Base-by-base conservation (phyloP, 2,113 vertebrate genomes). In the Coryphaenoides rupestris region DNA sequence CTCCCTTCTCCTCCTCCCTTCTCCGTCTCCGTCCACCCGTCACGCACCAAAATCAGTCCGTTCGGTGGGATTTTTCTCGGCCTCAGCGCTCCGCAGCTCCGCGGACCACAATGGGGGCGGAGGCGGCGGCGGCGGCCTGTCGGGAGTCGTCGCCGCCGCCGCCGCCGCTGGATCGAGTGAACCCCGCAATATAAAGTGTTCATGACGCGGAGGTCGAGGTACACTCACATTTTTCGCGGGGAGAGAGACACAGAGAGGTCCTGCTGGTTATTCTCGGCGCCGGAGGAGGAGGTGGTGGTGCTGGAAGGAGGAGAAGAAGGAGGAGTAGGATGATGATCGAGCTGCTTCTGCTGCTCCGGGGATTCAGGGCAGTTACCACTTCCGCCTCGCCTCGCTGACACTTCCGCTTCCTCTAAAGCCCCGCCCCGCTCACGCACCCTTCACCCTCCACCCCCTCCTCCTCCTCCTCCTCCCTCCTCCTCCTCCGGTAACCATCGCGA, bases 301-400 rank as follows among this genome's bases (percentile, higher is more conserved):
- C n/a, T n/a, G n/a, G n/a, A n/a, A n/a, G n/a, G n/a, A n/a, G n/a
- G n/a, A n/a, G n/a, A 86, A 86, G 72, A n/a, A n/a, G n/a, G n/a
- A n/a, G n/a, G n/a, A n/a, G n/a, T n/a, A n/a, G 33, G 33, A 40
- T 40, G 90, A 86, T 81, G 60, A 73, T 87, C 82, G 78, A 86
- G 84, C 87, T 82, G 91, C n/a, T 91, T 88, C 90, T 92, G 87
- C 83, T 89, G 89, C 84, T 91, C 86, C 82, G 83, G 86, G 84
- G 90, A 79, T 90, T 92, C 91, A 91, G 91, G 91, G 91, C 88
- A 90, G 88, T 45, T 87, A 89, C 91, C 89, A 90, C 91, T 91
- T 92, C 91, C 91, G 90, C 85, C 87, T n/a, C 4, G 40, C 40
- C 86, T 83, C 80, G 85, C 85, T 89, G 86, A 90, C 86, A 91